These are phyloP conservation scores for Psilanteris sp. DNA, from an alignment of 1,140 invertebrate genomes.

Conservation along the genomic window DNA sequence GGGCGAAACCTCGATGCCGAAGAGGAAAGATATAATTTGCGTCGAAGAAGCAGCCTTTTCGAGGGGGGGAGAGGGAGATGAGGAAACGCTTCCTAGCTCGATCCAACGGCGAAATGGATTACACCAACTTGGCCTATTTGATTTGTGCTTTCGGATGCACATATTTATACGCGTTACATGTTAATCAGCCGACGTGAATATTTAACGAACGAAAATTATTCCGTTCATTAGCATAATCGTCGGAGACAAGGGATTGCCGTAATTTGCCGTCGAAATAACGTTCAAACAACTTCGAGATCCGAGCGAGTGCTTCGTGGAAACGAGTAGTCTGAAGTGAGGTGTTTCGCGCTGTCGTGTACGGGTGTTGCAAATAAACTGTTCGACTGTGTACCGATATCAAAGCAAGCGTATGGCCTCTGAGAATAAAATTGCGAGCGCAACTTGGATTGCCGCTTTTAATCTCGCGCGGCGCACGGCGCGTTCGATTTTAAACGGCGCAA, in stretches of 20 bases:
- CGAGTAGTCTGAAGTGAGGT: background rate
- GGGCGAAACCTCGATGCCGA: slow-evolving; percentile 27
- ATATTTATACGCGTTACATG: slow-evolving; percentile 21
- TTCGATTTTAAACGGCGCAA: too few species aligned
- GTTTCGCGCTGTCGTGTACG: background rate
- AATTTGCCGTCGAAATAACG: slow-evolving; percentile 22
- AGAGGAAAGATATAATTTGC: slow-evolving; percentile 47
- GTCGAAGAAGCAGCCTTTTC: slow-evolving; percentile 29
- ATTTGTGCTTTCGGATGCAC: slow-evolving; percentile 41
- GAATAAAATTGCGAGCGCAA: too few species aligned
- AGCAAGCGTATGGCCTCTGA: too few species aligned
- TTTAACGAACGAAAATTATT: slow-evolving; percentile 46
- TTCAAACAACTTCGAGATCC: background rate
- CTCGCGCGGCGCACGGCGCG: too few species aligned
- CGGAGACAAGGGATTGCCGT: slow-evolving; percentile 22
- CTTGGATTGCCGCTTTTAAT: too few species aligned
- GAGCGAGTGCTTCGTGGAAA: slow-evolving; percentile 2
- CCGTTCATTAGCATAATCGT: slow-evolving; percentile 41
- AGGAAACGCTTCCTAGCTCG: slow-evolving; percentile 17
- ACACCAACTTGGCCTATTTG: slow-evolving; percentile 32
- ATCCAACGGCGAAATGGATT: slow-evolving; percentile 30
- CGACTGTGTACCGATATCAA: slow-evolving; percentile 1
- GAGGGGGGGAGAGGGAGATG: too few species aligned
- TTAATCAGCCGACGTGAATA: slow-evolving; percentile 21
- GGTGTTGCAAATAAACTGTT: slow-evolving; percentile 4